Evolutionary conservation across 2,797 vertebrate genomes (phyloP).

Genomic region (Sebastes vulpes): DNA sequence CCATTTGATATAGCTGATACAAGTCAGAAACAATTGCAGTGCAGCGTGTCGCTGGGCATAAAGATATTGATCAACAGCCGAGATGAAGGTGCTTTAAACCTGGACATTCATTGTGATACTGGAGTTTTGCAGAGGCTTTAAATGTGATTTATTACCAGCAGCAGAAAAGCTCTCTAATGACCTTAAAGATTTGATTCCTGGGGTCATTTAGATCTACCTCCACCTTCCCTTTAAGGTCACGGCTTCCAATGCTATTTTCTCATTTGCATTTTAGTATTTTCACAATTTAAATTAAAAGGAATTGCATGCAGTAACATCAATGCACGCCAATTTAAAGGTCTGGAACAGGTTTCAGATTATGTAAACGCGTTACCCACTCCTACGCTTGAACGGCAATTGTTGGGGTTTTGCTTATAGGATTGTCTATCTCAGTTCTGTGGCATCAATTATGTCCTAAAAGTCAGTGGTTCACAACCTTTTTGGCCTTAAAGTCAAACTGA

Average conservation of each 20-base stretch:
- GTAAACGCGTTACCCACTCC: too few species aligned
- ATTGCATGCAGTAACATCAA: neutral
- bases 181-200: neutral
- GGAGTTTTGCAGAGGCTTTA: conserved; percentile 21
- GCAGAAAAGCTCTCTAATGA: neutral
- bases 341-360: neutral
- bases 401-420: neutral
- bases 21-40: conserved; percentile 44
- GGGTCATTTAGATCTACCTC: neutral
- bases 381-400: neutral
- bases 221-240: neutral
- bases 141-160: conserved; percentile 39
- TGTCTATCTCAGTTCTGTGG: neutral
- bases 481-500: neutral
- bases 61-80: conserved; percentile 47
- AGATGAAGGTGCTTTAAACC: conserved; percentile 29
- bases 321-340: neutral
- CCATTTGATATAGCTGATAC: conserved; percentile 32
- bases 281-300: neutral
- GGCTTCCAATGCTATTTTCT: neutral
- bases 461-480: neutral
- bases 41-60: conserved; percentile 16
- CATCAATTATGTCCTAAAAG: neutral
- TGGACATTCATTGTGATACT: conserved; percentile 23
- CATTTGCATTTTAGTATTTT: conserved; percentile 6